Evolutionary conservation across 2,888 invertebrate genomes (phyloP).

Genomic region (Drosophila ezoana): DNA sequence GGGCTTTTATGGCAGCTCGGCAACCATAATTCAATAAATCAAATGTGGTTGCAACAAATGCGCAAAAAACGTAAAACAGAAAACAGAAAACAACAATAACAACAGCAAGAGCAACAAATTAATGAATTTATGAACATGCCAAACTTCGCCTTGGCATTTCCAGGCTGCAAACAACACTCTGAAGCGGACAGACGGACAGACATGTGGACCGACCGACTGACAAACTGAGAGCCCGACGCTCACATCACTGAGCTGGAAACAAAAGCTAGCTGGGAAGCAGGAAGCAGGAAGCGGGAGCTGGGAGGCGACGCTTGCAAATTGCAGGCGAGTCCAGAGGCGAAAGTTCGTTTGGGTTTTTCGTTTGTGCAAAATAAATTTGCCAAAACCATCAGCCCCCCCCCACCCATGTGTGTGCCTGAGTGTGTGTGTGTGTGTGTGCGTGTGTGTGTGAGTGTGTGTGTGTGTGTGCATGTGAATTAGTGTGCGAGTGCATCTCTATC

Average conservation of each 20-base stretch:
- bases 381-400: constrained; percentile 38
- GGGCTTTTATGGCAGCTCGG: constrained; percentile 68
- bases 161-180: constrained; percentile 41
- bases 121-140: constrained; percentile 81
- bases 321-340: constrained; percentile 57
- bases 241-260: constrained; percentile 68
- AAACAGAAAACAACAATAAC: constrained; percentile 8
- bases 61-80: constrained; percentile 20
- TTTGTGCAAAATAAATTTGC: constrained; percentile 66
- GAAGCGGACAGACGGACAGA: constrained; percentile 11
- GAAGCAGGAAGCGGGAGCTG: constrained; percentile 6
- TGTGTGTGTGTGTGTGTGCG: constrained; percentile 2
- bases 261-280: constrained; percentile 47
- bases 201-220: constrained; percentile 23
- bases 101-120: constrained; percentile 63
- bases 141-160: constrained; percentile 70
- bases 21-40: constrained; percentile 79
- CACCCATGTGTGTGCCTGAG: constrained; percentile 29
- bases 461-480: constrained; percentile 22
- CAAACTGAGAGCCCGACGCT: constrained; percentile 12
- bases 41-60: constrained; percentile 73
- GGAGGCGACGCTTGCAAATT: constrained; percentile 63
- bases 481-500: constrained; percentile 57
- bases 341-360: constrained; percentile 56
- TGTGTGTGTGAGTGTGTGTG: constrained; percentile 4